A percentile compares a stretch with the other conserved stretches of the same genome.
Evolutionary conservation across 2,113 vertebrate species (phyloP).

Genomic region (Notechis scutatus): DNA sequence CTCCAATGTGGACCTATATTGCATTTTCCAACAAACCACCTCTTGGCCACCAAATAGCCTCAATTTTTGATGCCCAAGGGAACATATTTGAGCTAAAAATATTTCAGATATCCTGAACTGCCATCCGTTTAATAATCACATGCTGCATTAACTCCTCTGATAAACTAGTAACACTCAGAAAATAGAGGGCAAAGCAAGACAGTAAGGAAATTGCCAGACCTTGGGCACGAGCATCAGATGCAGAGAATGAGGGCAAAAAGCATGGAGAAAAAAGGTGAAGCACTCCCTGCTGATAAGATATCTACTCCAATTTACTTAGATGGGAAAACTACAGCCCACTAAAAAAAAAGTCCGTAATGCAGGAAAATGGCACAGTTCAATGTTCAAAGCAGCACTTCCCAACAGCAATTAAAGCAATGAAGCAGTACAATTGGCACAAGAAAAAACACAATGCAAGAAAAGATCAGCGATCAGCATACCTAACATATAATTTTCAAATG

Average conservation of each 20-base stretch:
- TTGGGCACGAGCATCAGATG: slow-evolving; percentile 5
- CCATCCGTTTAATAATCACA: slow-evolving; percentile 37
- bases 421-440: background rate
- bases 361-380: background rate
- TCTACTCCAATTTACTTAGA: background rate
- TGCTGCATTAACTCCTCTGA: slow-evolving; percentile 30
- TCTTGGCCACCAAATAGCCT: background rate
- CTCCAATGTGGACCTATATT: background rate
- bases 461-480: background rate
- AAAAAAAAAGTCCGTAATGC: background rate
- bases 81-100: slow-evolving; percentile 34
- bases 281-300: background rate
- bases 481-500: background rate
- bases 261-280: slow-evolving; percentile 5
- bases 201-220: slow-evolving; percentile 15
- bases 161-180: slow-evolving; percentile 20
- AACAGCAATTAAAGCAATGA: slow-evolving; percentile 16
- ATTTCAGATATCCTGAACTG: slow-evolving; percentile 27
- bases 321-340: background rate
- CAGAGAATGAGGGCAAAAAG: slow-evolving; percentile 5
- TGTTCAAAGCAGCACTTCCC: background rate
- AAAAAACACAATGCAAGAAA: background rate
- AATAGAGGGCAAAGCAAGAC: slow-evolving; percentile 19
- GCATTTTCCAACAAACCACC: background rate
- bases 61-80: background rate